Evolutionary conservation across 2,797 vertebrate genomes (phyloP).

Genomic region (Rhynchotus rufescens): DNA sequence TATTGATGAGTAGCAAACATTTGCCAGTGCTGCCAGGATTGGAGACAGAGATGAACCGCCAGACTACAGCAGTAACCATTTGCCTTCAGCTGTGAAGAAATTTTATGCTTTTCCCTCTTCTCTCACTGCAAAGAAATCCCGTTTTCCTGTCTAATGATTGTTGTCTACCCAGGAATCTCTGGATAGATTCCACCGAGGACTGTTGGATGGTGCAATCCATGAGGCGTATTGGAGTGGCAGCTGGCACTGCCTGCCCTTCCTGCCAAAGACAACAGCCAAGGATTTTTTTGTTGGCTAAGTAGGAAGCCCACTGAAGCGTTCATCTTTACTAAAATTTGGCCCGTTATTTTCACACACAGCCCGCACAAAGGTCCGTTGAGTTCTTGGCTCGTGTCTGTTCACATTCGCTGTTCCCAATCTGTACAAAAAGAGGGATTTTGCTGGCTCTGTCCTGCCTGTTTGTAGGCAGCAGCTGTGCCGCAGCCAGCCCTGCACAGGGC

Average conservation of each 20-base stretch:
- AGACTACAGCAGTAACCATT: not conserved
- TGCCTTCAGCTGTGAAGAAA: not conserved
- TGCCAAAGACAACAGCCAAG: constrained; percentile 51
- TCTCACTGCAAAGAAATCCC: not conserved
- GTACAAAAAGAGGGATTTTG: not conserved
- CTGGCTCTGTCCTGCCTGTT: not conserved
- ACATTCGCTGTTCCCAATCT: not conserved
- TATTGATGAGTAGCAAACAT: not conserved
- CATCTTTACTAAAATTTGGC: constrained; percentile 9
- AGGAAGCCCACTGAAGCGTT: constrained; percentile 26
- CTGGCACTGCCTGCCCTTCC: not conserved
- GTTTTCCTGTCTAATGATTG: not conserved
- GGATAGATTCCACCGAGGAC: constrained; percentile 15
- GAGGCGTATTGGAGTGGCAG: constrained; percentile 26
- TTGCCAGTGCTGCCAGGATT: not conserved
- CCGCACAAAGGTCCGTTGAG: not conserved
- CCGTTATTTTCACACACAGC: not conserved
- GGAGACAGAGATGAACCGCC: not conserved
- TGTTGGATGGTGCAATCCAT: constrained; percentile 43
- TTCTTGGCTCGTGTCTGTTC: constrained; percentile 13
- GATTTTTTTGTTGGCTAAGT: constrained; percentile 10
- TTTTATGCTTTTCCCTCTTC: not conserved
- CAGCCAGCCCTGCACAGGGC: not conserved
- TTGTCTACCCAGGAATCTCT: constrained; percentile 9
- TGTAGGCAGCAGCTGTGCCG: not conserved